These are phyloP conservation scores for Eupleurogrammus muticus DNA, from an alignment of 2,797 vertebrate genomes.

Conservation along the genomic window DNA sequence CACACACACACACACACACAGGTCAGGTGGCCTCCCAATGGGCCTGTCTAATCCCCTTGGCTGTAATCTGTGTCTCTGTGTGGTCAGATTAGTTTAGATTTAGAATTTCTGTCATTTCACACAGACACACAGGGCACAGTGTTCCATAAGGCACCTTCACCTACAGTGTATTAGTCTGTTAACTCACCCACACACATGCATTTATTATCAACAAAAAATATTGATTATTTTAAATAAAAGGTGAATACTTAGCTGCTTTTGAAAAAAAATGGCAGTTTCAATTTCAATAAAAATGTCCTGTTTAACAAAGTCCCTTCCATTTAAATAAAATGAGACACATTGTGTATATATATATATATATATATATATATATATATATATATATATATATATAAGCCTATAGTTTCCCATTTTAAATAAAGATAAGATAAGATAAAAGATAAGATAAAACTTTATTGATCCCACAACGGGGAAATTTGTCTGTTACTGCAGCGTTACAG, in stretches of 20 bases:
- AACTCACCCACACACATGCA: neutral
- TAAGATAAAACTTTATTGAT: too few species aligned
- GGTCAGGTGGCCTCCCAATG: conserved; percentile 66
- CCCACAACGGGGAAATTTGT: too few species aligned
- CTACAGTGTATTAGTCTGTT: conserved; percentile 14
- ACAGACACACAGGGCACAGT: conserved; percentile 50
- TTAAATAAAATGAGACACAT: neutral
- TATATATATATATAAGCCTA: too few species aligned
- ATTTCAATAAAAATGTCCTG: neutral
- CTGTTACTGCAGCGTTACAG: too few species aligned
- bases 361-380: too few species aligned
- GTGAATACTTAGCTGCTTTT: neutral
- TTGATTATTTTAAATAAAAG: neutral
- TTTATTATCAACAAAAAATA: neutral
- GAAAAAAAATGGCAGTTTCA: neutral
- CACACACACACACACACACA: conserved; percentile 29
- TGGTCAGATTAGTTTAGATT: conserved; percentile 78
- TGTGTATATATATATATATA: too few species aligned
- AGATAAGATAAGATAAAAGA: too few species aligned
- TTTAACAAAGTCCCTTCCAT: neutral
- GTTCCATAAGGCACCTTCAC: conserved; percentile 24
- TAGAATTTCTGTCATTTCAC: conserved; percentile 66
- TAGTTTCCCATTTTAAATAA: too few species aligned
- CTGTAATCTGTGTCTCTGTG: conserved; percentile 78
- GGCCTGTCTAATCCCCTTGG: conserved; percentile 75